Evolutionary conservation across 2,113 vertebrate genomes (phyloP).

Genomic region (Mormoops blainvillei): DNA sequence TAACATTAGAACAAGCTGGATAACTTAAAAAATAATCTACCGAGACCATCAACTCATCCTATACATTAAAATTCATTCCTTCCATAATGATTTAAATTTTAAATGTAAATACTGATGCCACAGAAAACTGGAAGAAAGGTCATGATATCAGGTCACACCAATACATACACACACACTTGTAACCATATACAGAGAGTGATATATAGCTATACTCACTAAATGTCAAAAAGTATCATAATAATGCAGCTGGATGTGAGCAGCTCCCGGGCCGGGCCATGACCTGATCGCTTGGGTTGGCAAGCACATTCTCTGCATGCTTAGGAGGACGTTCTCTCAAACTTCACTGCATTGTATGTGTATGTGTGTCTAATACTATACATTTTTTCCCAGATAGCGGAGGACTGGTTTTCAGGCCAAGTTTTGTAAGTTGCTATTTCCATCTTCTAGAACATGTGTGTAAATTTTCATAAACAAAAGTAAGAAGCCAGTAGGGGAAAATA

Average conservation of each 20-base stretch:
- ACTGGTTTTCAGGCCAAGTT: not conserved
- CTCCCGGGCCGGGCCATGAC: not conserved
- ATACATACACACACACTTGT: not conserved
- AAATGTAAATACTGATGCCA: not conserved
- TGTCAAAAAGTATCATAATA: not conserved
- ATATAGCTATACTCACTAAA: not conserved
- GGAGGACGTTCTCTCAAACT: not conserved
- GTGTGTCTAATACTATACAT: not conserved
- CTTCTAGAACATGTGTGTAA: not conserved
- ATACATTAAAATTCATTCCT: not conserved
- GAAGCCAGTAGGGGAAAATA: not conserved
- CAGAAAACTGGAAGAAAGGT: not conserved
- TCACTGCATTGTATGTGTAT: not conserved
- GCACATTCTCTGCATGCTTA: not conserved
- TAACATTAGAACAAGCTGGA: not conserved
- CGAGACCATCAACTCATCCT: not conserved
- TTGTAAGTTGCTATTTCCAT: not conserved
- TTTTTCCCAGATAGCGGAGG: not conserved
- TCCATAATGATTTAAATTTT: not conserved
- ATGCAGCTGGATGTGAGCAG: not conserved
- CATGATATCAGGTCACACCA: not conserved
- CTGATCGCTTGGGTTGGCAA: accelerated
- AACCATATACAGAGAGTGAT: not conserved
- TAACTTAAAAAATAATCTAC: not conserved
- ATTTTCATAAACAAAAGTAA: not conserved